phyloP scores from a whole-genome alignment of 2,888 invertebrate species.

The Yponomeuta plumbellus region DNA sequence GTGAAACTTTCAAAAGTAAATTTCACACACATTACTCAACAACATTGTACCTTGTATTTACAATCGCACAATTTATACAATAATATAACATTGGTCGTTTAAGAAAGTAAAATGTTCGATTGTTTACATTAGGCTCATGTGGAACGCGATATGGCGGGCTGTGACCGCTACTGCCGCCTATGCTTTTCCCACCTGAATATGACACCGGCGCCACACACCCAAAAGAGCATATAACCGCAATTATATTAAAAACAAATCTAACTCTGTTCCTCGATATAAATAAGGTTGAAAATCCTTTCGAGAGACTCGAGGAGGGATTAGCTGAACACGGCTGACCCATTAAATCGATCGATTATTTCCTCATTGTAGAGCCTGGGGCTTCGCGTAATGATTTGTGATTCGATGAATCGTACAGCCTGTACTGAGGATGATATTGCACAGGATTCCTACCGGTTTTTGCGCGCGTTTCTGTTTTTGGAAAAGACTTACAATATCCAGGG shows the following conservation, averaged over 20 bases:
- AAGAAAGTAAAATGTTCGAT: slow-evolving; percentile 48
- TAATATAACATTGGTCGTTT: slow-evolving; percentile 31
- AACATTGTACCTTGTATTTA: neutral
- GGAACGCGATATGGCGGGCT: slow-evolving; percentile 65
- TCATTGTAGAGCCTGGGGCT: slow-evolving; percentile 54
- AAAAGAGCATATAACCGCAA: slow-evolving; percentile 46
- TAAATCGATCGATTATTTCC: slow-evolving; percentile 76
- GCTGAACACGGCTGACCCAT: slow-evolving; percentile 72
- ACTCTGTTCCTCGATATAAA: slow-evolving; percentile 41
- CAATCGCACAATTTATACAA: neutral
- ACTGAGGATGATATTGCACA: too few relatives aligned
- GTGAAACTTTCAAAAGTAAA: neutral
- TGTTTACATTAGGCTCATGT: slow-evolving; percentile 60
- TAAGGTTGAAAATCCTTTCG: slow-evolving; percentile 37
- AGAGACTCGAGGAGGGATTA: slow-evolving; percentile 66
- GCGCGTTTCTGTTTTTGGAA: neutral
- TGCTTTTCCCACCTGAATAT: slow-evolving; percentile 58
- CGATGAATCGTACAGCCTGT: slow-evolving; percentile 23
- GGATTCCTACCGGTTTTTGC: neutral
- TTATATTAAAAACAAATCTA: slow-evolving; percentile 43
- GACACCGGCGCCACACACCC: slow-evolving; percentile 50
- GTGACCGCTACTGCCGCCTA: slow-evolving; percentile 48
- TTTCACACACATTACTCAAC: neutral
- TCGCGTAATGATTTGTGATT: slow-evolving; percentile 50
- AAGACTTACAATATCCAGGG: too few relatives aligned